Conservation (phyloP, 53 echinoderm and acorn worm genomes). For the Glandiceps talaboti region DNA sequence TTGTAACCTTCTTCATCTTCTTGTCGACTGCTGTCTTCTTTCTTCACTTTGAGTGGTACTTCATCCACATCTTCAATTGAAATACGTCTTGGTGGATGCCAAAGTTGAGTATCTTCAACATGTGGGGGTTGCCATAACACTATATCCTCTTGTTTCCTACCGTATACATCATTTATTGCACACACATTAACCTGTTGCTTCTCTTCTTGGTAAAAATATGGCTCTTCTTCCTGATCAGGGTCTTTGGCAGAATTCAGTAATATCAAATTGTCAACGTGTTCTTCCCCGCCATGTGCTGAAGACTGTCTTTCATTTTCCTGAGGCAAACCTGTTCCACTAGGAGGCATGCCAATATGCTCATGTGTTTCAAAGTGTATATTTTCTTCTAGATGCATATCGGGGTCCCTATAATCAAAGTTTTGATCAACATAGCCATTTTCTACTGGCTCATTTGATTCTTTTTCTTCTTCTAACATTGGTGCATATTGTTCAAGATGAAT, state of each 20-base stretch:
- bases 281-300: not conserved
- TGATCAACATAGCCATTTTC: not conserved
- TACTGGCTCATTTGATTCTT: not conserved
- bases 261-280: not conserved
- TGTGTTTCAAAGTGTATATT: not conserved
- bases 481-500: not conserved
- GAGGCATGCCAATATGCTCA: not conserved
- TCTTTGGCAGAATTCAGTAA: not conserved
- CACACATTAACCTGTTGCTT: not conserved
- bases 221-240: not conserved
- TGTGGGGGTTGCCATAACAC: not conserved
- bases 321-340: not conserved
- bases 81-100: not conserved
- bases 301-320: not conserved
- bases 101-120: not conserved
- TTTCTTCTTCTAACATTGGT: not conserved
- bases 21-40: too few species aligned
- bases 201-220: not conserved
- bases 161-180: not conserved
- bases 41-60: too few species aligned
- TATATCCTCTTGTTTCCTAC: not conserved
- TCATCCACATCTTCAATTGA: not conserved
- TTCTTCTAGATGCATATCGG: not conserved
- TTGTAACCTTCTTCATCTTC: not conserved
- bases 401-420: not conserved